Evolutionary conservation across 2,113 vertebrate species (phyloP).

Genomic region (Rana temporaria): DNA sequence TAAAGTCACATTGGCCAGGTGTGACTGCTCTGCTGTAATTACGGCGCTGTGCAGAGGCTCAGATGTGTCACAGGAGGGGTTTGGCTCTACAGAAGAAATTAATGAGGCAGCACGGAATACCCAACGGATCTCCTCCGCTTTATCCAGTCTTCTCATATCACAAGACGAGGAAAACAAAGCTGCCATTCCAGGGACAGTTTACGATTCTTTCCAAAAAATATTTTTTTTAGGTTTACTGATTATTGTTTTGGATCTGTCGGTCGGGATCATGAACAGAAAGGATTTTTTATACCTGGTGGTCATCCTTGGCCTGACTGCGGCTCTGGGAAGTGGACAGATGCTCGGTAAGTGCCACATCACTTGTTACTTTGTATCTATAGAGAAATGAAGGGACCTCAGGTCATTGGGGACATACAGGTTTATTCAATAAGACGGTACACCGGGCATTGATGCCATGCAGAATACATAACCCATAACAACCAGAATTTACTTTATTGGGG

Average conservation of each 20-base stretch:
- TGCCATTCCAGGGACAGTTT: not conserved
- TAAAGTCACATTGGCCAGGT: too few species aligned
- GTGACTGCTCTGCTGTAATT: not conserved
- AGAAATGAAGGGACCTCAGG: not conserved
- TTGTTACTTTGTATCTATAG: not conserved
- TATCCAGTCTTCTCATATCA: not conserved
- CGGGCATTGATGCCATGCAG: too few species aligned
- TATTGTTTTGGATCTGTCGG: too few species aligned
- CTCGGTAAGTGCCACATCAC: not conserved
- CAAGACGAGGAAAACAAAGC: not conserved
- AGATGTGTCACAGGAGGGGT: not conserved
- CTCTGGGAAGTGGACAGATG: not conserved
- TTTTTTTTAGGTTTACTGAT: too few species aligned
- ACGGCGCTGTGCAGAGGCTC: not conserved
- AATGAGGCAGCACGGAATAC: conserved; percentile 18
- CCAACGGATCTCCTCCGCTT: not conserved
- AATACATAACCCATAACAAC: too few species aligned
- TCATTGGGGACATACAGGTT: not conserved
- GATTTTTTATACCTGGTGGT: not conserved
- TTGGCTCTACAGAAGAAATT: not conserved
- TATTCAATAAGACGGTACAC: too few species aligned
- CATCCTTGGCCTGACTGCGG: not conserved
- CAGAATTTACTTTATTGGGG: too few species aligned
- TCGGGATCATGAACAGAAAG: conserved; percentile 1
- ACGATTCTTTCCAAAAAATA: too few species aligned